Percentiles rank a stretch among this genome's conserved stretches.
Conservation (phyloP, 92 coral and sea anemone genomes). For the Virgularia gustaviana region DNA sequence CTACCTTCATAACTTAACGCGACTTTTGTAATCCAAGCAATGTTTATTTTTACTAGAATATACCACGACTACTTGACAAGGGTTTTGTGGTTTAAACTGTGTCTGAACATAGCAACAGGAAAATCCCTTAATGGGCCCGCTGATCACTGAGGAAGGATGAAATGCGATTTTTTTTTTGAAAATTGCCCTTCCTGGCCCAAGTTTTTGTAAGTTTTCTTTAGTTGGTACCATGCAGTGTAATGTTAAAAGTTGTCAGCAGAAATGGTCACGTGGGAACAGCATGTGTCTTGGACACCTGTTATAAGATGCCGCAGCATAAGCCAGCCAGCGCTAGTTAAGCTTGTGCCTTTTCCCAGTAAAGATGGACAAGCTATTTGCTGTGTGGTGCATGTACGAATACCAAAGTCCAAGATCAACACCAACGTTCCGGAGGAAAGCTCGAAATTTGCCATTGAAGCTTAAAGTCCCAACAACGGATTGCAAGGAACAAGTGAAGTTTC, state of each 20-base stretch:
- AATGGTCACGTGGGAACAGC: slow-evolving; percentile 25
- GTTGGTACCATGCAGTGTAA: too few species aligned
- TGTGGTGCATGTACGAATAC: slow-evolving; percentile 38
- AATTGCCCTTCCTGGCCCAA: too few species aligned
- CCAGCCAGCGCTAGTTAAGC: slow-evolving; percentile 1
- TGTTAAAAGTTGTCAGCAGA: slow-evolving; percentile 25
- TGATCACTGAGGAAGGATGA: slow-evolving; percentile 34
- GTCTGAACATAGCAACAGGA: too few species aligned
- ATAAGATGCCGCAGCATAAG: slow-evolving; percentile 23
- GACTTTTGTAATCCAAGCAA: not conserved
- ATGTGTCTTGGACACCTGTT: slow-evolving; percentile 32
- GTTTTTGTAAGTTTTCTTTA: too few species aligned
- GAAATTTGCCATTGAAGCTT: slow-evolving; percentile 10
- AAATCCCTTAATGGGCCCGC: too few species aligned
- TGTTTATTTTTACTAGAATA: slow-evolving; percentile 15
- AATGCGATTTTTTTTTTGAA: too few species aligned
- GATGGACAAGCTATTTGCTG: slow-evolving; percentile 41
- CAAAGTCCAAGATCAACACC: slow-evolving; percentile 37
- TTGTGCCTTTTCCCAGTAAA: slow-evolving; percentile 8
- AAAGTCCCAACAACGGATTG: slow-evolving; percentile 18
- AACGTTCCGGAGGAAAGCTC: slow-evolving; percentile 26
- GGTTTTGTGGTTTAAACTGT: slow-evolving; percentile 34
- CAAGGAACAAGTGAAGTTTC: slow-evolving; percentile 28
- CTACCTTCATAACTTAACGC: too few species aligned
- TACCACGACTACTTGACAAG: slow-evolving; percentile 20